phyloP scores from a whole-genome alignment of 2,797 vertebrate species.

The Pseudocheirus occidentalis region DNA sequence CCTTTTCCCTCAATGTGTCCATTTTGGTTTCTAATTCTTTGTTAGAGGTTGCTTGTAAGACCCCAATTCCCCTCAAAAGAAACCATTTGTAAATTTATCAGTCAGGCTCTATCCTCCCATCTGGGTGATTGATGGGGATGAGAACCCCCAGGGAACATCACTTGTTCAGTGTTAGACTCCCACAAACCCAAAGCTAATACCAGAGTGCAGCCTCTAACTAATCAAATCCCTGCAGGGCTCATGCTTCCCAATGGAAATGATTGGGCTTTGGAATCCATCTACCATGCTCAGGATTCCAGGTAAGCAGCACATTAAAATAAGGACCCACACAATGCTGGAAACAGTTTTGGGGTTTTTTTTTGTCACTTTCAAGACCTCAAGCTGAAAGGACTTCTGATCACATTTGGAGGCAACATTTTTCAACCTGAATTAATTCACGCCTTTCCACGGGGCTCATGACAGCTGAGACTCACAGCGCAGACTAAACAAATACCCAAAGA shows the following conservation, averaged over 20 bases:
- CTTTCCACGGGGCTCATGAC: background rate
- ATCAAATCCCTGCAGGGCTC: background rate
- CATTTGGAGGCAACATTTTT: background rate
- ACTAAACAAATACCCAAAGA: background rate
- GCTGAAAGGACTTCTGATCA: background rate
- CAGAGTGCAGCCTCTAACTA: background rate
- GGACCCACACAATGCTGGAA: background rate
- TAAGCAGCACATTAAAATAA: background rate
- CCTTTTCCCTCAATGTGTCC: background rate
- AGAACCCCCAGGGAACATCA: background rate
- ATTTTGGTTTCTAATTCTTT: background rate
- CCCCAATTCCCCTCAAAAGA: background rate
- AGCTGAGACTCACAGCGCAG: background rate
- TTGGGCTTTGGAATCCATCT: background rate
- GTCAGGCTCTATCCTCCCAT: background rate
- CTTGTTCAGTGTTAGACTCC: background rate
- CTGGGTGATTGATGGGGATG: background rate
- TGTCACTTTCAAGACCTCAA: slow-evolving; percentile 1
- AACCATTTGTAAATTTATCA: background rate
- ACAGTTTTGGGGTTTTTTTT: background rate
- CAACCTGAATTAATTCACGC: background rate
- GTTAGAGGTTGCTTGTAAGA: background rate
- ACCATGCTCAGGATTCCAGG: slow-evolving; percentile 6
- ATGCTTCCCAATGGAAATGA: background rate
- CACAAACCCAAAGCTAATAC: background rate